Evolutionary conservation across 92 coral and sea anemone genomes (phyloP), one percentile per base, ranked within the genome.

Genomic region (Phenganax subtilis): DNA sequence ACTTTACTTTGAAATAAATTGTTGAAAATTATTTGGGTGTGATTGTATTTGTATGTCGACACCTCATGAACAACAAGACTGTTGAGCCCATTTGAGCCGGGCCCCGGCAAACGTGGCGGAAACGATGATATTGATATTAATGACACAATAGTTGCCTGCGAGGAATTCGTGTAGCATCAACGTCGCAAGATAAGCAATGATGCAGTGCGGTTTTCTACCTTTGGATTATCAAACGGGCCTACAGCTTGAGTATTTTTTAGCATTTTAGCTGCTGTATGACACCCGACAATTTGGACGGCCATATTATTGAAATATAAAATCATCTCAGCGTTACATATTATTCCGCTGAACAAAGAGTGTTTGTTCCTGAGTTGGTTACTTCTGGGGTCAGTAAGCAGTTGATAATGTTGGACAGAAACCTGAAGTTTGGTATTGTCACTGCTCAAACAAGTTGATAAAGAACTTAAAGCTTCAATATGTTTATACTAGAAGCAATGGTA

Each of bases 1-100:
- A 75, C 67, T 54, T 6, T 55, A 65, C 63, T 75, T 53, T 73
- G 30, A 14, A 75, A 73, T 73, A 73, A 75, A 75, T 25, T 75
- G 10, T 20, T 55, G 52, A 27, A 75, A 75, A 73, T 30, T 28
- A 68, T 37, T 53, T 68, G 73, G 54, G 53, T 68, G 54, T 68
- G 73, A 68, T 37, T 37, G 54, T 68, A 17, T 37, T 30, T 68
- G 54, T 68, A 37, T 37, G 29, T 68, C 73, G 47, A 37, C 47
- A 37, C 47, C 47, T 37, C 53, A 17, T 53, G 8, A 37, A 68
- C 20, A 68, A 16, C 25, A 20, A 20, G 25, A 20, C 25, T 20
- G 25, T 20, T 20, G 25, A 20, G 25, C 25, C 25, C 25, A 20
- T 20, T 20, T 20, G 25, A 20, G 0, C 25, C 25, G 25, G 25